Evolutionary conservation across 2,888 invertebrate species (phyloP), one percentile per base, ranked within the genome.

Genomic region (Parnassius smintheus): DNA sequence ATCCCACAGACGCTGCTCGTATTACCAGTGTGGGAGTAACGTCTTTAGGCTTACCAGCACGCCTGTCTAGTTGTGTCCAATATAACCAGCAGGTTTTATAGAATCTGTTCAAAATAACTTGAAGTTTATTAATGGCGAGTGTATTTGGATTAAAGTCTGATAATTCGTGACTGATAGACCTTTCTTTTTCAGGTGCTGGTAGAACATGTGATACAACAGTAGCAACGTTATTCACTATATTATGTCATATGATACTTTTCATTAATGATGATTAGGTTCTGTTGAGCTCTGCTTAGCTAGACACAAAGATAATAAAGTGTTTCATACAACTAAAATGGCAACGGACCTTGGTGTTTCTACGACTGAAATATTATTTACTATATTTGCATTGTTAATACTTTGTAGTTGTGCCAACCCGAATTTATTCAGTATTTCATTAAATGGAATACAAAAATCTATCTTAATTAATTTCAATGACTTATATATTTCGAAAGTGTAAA

Each of bases 361-460:
- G 83, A 86, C 82, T 84, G 82, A 87, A 70, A 74, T 79, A 80
- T 76, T 80, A 76, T 81, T 83, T 75, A 75, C 72, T 82, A 81
- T 85, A 85, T 84, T 81, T 86, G 77, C 78, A 84, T 78, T 82
- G 84, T 88, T 86, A 73, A 82, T 83, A 83, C 77, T 80, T 83
- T 82, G 82, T 89, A 87, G 88, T 87, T 88, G 88, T 90, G 90
- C 88, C 90, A 90, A 90, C 83, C 90, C 90, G 90, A 90, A 90
- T 90, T 90, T 90, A 86, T 42, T 41, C 73, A 82, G 85, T 88
- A 78, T 88, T 89, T 87, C 89, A 90, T 89, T 77, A 86, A 88
- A 89, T 88, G 89, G 73, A 85, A 84, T 85, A 77, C 79, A 80
- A 72, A 64, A 70, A 74, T 65, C 35, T 25, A 50, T 50, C 22